These are phyloP conservation scores for Ailurus styani DNA, from an alignment of 2,113 vertebrate genomes.

Conservation along the genomic window DNA sequence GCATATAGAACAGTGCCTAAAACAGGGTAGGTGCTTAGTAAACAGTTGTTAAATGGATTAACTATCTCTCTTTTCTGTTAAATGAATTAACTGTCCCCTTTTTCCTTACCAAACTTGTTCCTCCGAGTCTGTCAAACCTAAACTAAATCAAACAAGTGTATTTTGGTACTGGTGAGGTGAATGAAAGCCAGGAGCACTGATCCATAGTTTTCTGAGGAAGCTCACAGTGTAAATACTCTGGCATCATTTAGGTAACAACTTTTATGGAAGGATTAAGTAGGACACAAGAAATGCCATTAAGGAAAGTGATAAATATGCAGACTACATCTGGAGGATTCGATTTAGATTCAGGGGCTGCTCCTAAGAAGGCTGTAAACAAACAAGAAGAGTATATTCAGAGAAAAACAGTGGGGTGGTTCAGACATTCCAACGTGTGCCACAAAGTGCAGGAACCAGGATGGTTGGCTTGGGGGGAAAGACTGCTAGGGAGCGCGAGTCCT, in stretches of 20 bases:
- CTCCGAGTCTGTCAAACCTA: constrained; percentile 20
- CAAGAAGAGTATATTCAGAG: not conserved
- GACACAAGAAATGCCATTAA: not conserved
- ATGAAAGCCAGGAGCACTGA: not conserved
- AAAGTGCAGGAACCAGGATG: not conserved
- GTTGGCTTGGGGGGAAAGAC: not conserved
- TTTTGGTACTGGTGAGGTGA: not conserved
- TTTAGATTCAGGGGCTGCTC: not conserved
- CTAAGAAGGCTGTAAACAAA: not conserved
- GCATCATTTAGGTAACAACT: not conserved
- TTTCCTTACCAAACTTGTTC: not conserved
- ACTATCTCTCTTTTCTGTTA: not conserved
- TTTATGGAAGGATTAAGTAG: not conserved
- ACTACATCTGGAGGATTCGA: not conserved
- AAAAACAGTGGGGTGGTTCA: not conserved
- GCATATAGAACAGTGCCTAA: not conserved
- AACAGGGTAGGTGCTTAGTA: not conserved
- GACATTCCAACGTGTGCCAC: not conserved
- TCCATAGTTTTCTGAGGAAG: not conserved
- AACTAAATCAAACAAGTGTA: not conserved
- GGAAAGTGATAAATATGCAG: not conserved
- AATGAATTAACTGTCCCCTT: not conserved
- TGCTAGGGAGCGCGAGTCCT: not conserved
- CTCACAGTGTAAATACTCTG: not conserved
- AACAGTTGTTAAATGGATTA: not conserved